Base-by-base conservation (phyloP, 2,113 vertebrate species). In the Scomber colias region DNA sequence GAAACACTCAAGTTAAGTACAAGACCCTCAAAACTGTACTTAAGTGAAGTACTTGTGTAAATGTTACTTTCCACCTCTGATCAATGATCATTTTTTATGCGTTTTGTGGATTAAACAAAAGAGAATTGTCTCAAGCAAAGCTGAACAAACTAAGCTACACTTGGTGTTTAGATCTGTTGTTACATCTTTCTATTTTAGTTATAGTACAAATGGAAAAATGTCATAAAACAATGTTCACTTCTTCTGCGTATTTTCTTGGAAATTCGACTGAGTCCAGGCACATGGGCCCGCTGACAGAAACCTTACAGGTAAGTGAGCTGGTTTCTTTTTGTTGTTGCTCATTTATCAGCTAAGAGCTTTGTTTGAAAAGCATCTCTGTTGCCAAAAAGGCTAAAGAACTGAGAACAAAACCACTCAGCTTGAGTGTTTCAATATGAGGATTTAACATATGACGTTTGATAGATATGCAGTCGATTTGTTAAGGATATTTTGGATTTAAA, bases 321-420 rank as follows among this genome's bases (percentile, higher is more conserved):
- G 11, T 56, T 48, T 30, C 56, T 15, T 64, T 64, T 30, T 64
- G 19, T 64, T 64, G 44, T 57, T 79, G 51, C 30, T 77, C 60
- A 50, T 71, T 71, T 40, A 77, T 69, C 17, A 77, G 31, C 35
- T 40, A 11, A 40, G 0, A 13, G 3, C 31, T 68, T 53, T 53
- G 48, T 69, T 69, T 66, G 16, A 62, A 69, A 69, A 27, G 56
- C 56, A 46, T 19, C 3, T 44, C 53, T 50, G 14, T 0, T 64
- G 44, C 62, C 44, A 48, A 48, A 45, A 24, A 51, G 16, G 11
- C 35, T 7, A 31, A 2, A n/a, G 19, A 40, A 13, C 46, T 5
- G 48, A 40, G 51, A 50, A 9, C 14, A 63, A 73, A 48, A 65
- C 27, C 0, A 13, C 51, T 49, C 12, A 4, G 17, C 50, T 27